A percentile compares a stretch with the other conserved stretches of the same genome.
Evolutionary conservation across 2,797 vertebrate genomes (phyloP).

Genomic region (Macropodus opercularis): DNA sequence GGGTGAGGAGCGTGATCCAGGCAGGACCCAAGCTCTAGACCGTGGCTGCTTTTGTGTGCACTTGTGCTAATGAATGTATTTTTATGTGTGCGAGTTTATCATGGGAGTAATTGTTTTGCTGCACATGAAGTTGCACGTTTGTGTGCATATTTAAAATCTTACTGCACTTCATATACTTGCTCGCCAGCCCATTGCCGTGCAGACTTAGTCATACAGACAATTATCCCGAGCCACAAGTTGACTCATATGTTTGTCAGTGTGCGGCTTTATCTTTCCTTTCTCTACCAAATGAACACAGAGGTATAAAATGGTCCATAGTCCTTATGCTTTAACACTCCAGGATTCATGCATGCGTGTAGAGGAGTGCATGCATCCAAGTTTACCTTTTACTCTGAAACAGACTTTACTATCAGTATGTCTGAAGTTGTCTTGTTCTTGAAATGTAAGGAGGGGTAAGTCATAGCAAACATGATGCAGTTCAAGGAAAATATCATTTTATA

Average conservation of each 20-base stretch:
- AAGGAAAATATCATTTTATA: no score
- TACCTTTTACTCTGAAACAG: conserved; percentile 55
- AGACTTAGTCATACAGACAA: conserved; percentile 77
- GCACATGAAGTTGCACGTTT: conserved; percentile 40
- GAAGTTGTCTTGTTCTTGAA: background rate
- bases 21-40: conserved; percentile 42
- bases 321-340: conserved; percentile 32
- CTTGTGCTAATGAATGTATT: conserved; percentile 18
- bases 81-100: background rate
- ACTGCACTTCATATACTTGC: conserved; percentile 49
- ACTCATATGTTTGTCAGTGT: conserved; percentile 83
- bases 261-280: conserved; percentile 46
- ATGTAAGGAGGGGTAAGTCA: background rate
- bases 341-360: no score
- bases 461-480: no score
- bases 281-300: conserved; percentile 39
- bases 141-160: conserved; percentile 53
- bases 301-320: conserved; percentile 32
- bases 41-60: conserved; percentile 29
- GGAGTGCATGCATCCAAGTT: conserved; percentile 47
- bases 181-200: conserved; percentile 64
- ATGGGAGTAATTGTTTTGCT: conserved; percentile 35
- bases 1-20: conserved; percentile 62
- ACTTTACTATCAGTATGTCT: conserved; percentile 27
- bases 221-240: conserved; percentile 81